A percentile compares a stretch with the other conserved stretches of the same genome.
These are phyloP conservation scores for Morone saxatilis DNA, from an alignment of 2,113 vertebrate genomes.

Conservation along the genomic window DNA sequence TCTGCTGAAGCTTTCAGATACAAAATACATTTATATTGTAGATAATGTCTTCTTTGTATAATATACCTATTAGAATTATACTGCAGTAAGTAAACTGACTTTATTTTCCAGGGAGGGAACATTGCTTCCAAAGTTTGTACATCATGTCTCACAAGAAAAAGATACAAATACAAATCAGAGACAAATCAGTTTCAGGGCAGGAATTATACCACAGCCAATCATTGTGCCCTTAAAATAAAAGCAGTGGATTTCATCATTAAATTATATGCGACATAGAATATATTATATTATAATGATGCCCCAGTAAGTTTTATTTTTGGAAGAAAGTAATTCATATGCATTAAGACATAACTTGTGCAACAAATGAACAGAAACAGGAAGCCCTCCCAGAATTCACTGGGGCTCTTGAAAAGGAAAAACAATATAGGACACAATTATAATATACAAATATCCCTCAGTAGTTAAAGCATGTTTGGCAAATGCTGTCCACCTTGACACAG, in stretches of 20 bases:
- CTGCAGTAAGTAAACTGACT: background rate
- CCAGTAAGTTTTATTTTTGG: background rate
- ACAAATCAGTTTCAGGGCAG: background rate
- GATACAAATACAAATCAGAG: background rate
- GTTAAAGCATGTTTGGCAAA: too few relatives aligned
- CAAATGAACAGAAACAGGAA: too few relatives aligned
- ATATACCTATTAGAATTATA: slow-evolving; percentile 5
- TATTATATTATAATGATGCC: too few relatives aligned
- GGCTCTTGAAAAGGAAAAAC: background rate
- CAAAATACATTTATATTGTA: slow-evolving; percentile 4
- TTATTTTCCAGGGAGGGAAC: background rate
- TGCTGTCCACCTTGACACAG: too few relatives aligned
- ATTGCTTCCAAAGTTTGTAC: background rate
- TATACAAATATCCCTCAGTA: background rate
- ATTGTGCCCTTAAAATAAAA: too few relatives aligned
- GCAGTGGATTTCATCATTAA: too few relatives aligned
- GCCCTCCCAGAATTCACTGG: too few relatives aligned
- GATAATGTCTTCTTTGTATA: slow-evolving; percentile 26
- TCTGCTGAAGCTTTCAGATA: slow-evolving; percentile 20
- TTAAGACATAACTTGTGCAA: background rate
- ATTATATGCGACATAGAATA: too few relatives aligned
- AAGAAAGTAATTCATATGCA: background rate
- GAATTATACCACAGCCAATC: too few relatives aligned
- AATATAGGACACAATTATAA: background rate
- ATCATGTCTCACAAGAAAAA: background rate